Conservation (phyloP, 2,888 invertebrate genomes). For the Pandemis corylana region DNA sequence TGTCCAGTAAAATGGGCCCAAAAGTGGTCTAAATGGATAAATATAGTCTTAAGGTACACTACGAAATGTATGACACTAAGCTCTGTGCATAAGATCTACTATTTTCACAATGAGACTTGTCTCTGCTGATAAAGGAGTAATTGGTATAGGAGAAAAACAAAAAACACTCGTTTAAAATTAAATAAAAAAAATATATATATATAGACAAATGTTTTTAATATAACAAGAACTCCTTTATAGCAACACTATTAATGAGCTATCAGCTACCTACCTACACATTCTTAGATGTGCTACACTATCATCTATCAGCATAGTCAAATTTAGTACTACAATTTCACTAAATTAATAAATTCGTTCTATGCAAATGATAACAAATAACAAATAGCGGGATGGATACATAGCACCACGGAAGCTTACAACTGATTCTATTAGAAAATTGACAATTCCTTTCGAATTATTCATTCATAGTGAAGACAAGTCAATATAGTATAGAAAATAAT, state of each 20-base stretch:
- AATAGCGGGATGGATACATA: constrained; percentile 32
- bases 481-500: constrained; percentile 4
- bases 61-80: constrained; percentile 34
- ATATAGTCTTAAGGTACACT: constrained; percentile 28
- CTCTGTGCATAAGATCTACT: constrained; percentile 34
- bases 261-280: too few species aligned
- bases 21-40: constrained; percentile 36
- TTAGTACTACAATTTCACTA: not conserved
- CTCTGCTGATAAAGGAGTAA: not conserved
- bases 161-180: too few species aligned
- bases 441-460: not conserved
- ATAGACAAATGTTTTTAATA: too few species aligned
- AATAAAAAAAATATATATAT: too few species aligned
- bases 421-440: constrained; percentile 1
- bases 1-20: constrained; percentile 41
- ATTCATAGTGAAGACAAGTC: not conserved
- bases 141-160: too few species aligned
- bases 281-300: too few species aligned
- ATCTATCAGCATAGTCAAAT: too few species aligned
- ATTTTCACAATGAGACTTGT: not conserved
- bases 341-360: too few species aligned
- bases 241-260: too few species aligned
- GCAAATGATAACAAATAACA: not conserved
- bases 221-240: too few species aligned
- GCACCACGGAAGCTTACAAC: constrained; percentile 24